These are phyloP conservation scores for Mimachlamys varia DNA, from an alignment of 2,888 invertebrate genomes.

Conservation along the genomic window DNA sequence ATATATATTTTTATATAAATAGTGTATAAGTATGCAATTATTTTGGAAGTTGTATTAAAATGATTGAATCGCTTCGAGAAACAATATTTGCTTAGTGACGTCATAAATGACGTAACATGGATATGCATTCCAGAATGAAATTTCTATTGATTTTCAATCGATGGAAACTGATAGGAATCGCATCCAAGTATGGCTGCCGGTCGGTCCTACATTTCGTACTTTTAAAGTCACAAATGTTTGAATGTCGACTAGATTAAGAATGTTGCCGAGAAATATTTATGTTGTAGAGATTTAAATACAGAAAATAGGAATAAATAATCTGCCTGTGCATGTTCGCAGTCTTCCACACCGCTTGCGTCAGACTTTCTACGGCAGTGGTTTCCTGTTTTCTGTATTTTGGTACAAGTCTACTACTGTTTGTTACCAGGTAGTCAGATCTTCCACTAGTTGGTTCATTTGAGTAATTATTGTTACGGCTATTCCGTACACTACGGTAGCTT, in stretches of 20 bases:
- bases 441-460: background rate
- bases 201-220: background rate
- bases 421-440: background rate
- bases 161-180: constrained; percentile 7
- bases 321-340: background rate
- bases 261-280: background rate
- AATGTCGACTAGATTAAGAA: background rate
- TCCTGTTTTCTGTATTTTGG: background rate
- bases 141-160: background rate
- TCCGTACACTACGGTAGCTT: background rate
- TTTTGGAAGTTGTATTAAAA: constrained; percentile 6
- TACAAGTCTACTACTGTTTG: background rate
- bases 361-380: background rate
- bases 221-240: background rate
- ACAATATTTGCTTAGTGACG: constrained; percentile 19
- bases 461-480: background rate
- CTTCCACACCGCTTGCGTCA: background rate
- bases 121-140: constrained; percentile 24
- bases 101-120: background rate
- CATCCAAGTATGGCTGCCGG: background rate
- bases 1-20: constrained; percentile 9
- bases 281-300: background rate
- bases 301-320: background rate
- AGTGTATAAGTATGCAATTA: background rate
- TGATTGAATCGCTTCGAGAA: constrained; percentile 22